Evolutionary conservation across 2,888 invertebrate genomes (phyloP).

Genomic region (Diachrysia chrysitis): DNA sequence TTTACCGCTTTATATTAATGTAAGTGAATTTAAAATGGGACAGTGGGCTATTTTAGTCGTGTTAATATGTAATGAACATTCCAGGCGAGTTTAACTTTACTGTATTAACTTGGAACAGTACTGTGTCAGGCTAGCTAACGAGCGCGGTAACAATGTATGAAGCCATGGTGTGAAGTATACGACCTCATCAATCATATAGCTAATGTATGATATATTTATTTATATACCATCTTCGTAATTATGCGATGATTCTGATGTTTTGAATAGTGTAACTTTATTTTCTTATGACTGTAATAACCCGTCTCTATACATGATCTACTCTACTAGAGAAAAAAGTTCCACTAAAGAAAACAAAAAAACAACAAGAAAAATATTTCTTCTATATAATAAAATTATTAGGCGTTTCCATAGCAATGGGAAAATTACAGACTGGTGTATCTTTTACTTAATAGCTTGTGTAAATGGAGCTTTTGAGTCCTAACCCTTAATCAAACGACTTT

Average conservation of each 20-base stretch:
- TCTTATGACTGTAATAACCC: background rate
- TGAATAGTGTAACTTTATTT: constrained; percentile 6
- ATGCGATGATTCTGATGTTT: constrained; percentile 4
- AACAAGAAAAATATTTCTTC: too few species aligned
- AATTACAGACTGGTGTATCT: too few species aligned
- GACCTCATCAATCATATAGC: constrained; percentile 26
- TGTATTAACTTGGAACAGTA: constrained; percentile 6
- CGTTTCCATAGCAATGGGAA: too few species aligned
- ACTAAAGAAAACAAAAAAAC: too few species aligned
- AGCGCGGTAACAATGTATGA: constrained; percentile 20
- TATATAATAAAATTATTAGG: too few species aligned
- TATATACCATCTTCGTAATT: constrained; percentile 18
- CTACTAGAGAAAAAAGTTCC: too few species aligned
- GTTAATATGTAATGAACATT: background rate
- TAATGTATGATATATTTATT: constrained; percentile 15
- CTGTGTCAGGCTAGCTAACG: constrained; percentile 18
- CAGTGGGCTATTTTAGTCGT: constrained; percentile 2
- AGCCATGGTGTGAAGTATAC: background rate
- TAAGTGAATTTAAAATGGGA: background rate
- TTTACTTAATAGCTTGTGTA: too few species aligned
- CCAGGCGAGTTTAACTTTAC: background rate
- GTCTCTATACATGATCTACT: too few species aligned
- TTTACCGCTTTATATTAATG: background rate
- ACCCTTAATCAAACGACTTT: background rate
- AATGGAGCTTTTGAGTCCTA: too few species aligned